Conservation (phyloP, 2,113 vertebrate genomes). For the Caranx ignobilis region DNA sequence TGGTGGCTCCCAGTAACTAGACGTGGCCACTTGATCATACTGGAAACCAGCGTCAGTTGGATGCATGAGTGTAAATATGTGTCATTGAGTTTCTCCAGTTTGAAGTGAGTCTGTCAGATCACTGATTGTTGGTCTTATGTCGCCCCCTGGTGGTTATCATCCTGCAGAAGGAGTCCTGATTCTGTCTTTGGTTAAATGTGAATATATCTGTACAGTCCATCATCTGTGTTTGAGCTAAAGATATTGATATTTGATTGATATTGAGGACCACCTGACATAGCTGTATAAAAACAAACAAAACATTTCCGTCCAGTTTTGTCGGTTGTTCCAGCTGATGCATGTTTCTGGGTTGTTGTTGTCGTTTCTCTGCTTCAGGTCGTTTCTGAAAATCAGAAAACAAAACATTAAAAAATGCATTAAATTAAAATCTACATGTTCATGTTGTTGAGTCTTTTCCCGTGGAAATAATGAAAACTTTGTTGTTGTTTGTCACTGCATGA, state of each 20-base stretch:
- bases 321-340: constrained; percentile 1
- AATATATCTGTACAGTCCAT: background rate
- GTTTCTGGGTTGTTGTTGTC: constrained; percentile 1
- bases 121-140: background rate
- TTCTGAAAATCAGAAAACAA: background rate
- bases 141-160: constrained; percentile 5
- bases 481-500: background rate
- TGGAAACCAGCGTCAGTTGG: background rate
- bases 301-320: background rate
- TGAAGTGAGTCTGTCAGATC: background rate
- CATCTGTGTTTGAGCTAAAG: background rate
- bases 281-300: background rate
- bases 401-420: background rate
- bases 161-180: too few species aligned
- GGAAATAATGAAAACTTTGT: background rate
- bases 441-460: background rate
- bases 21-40: too few species aligned
- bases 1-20: background rate
- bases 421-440: background rate
- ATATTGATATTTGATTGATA: background rate
- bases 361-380: background rate
- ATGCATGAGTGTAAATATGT: constrained; percentile 6
- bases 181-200: background rate
- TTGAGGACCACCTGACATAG: background rate
- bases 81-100: background rate